Evolutionary conservation across 1,140 invertebrate genomes (phyloP).

Genomic region (Heliconius melpomene): DNA sequence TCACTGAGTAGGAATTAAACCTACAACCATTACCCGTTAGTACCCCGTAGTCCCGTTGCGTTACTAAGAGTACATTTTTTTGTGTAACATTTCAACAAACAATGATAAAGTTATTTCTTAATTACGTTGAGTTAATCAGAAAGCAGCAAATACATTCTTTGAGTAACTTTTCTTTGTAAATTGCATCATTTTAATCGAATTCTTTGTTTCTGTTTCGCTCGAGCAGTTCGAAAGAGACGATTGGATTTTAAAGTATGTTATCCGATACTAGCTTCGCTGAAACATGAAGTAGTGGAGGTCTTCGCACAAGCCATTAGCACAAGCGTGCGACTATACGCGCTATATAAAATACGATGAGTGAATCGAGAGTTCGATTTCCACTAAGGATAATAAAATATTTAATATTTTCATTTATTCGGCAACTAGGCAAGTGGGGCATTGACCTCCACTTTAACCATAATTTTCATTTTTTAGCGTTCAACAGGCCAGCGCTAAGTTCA

Average conservation of each 20-base stretch:
- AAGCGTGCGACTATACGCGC: no score
- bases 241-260: background rate
- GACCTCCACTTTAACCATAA: no score
- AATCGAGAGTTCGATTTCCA: no score
- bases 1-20: background rate
- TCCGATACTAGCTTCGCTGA: background rate
- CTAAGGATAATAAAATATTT: no score
- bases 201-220: background rate
- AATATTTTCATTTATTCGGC: no score
- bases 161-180: background rate
- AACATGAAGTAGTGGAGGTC: background rate
- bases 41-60: background rate
- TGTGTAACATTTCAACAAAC: no score
- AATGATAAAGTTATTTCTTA: background rate
- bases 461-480: no score
- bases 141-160: background rate
- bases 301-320: no score
- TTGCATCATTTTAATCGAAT: conserved; percentile 3
- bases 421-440: no score
- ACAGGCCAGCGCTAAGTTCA: no score
- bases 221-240: background rate
- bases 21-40: background rate
- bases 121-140: background rate
- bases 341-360: no score
- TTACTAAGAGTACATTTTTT: background rate